These are phyloP conservation scores for Drosophila longiperda DNA, from an alignment of 2,888 invertebrate genomes.

Conservation along the genomic window DNA sequence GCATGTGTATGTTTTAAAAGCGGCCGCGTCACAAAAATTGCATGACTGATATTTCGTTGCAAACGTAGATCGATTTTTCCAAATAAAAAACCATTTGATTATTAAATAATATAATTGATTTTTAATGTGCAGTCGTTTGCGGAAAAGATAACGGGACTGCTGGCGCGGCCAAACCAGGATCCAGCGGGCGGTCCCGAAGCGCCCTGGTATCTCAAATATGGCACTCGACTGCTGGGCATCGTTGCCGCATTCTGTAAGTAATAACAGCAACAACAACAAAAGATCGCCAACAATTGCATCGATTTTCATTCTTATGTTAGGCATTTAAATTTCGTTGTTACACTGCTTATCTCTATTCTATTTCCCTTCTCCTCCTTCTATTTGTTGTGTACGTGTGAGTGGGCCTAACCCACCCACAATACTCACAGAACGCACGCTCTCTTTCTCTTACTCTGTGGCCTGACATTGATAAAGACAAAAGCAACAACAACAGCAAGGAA, in stretches of 20 bases:
- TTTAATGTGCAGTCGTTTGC: slow-evolving; percentile 85
- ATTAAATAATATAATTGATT: slow-evolving; percentile 15
- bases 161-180: slow-evolving; percentile 91
- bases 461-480: slow-evolving; percentile 76
- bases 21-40: slow-evolving; percentile 69
- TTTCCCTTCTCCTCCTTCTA: not conserved
- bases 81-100: slow-evolving; percentile 16
- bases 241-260: slow-evolving; percentile 93
- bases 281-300: slow-evolving; percentile 64
- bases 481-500: slow-evolving; percentile 22
- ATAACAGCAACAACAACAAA: slow-evolving; percentile 15
- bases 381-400: slow-evolving; percentile 37
- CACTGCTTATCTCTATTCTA: slow-evolving; percentile 49
- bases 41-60: slow-evolving; percentile 23
- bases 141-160: slow-evolving; percentile 91
- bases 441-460: slow-evolving; percentile 55
- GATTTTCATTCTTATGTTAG: slow-evolving; percentile 77
- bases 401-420: slow-evolving; percentile 47
- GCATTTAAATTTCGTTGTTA: slow-evolving; percentile 53
- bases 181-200: slow-evolving; percentile 92
- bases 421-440: slow-evolving; percentile 42
- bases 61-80: slow-evolving; percentile 42
- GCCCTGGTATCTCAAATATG: slow-evolving; percentile 96
- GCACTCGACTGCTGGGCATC: slow-evolving; percentile 92
- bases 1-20: slow-evolving; percentile 34